Evolutionary conservation across 2,888 invertebrate genomes (phyloP).

Genomic region (Ennomos fuscantarius): DNA sequence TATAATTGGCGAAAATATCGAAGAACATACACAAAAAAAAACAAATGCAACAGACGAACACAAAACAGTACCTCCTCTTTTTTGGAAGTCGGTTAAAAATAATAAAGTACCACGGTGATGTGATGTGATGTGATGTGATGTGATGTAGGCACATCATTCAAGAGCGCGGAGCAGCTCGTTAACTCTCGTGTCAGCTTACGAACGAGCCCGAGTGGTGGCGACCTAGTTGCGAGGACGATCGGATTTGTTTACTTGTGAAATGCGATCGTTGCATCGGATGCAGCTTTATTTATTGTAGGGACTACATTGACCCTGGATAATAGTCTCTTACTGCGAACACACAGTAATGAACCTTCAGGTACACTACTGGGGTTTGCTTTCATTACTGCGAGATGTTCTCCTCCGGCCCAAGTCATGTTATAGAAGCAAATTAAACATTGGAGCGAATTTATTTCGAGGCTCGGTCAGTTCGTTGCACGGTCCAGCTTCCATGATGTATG

Average conservation of each 20-base stretch:
- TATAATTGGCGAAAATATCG: no score
- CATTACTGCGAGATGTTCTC: background rate
- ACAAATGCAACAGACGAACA: no score
- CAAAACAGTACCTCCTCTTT: no score
- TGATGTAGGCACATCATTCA: slow-evolving; percentile 1
- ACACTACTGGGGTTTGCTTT: no score
- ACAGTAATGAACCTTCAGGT: no score
- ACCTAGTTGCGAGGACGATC: slow-evolving; percentile 3
- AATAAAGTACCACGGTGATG: slow-evolving; percentile 11
- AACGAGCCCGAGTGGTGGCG: slow-evolving; percentile 10
- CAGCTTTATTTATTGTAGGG: background rate
- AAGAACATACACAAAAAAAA: no score
- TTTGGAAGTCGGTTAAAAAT: no score
- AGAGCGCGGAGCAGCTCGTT: background rate
- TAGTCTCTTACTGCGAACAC: no score
- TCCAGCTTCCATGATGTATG: background rate
- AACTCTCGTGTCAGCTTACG: slow-evolving; percentile 11
- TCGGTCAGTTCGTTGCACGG: slow-evolving; percentile 7
- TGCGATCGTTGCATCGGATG: slow-evolving; percentile 1
- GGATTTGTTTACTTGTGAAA: background rate
- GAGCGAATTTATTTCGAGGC: slow-evolving; percentile 5
- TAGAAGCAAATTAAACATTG: slow-evolving; percentile 13
- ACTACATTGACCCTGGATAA: no score
- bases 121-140: no score
- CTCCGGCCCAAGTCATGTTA: background rate